Percentiles rank a stretch among this genome's conserved stretches.
Evolutionary conservation across 1,140 invertebrate genomes (phyloP).

Genomic region (Geopemphigus sp.): DNA sequence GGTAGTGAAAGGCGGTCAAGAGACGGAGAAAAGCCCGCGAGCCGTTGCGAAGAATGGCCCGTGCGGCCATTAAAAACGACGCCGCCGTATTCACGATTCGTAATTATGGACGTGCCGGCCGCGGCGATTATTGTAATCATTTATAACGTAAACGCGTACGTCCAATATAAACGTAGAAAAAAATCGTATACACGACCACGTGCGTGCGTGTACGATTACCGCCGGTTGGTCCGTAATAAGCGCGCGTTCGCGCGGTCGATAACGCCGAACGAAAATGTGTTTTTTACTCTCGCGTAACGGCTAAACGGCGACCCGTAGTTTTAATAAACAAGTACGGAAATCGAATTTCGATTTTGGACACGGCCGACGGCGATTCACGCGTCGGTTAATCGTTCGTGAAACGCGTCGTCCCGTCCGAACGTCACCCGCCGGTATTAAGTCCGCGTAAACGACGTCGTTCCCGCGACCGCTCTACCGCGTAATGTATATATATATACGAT

Average conservation of each 20-base stretch:
- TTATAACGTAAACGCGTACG: not conserved
- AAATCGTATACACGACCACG: not conserved
- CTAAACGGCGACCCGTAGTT: too few relatives aligned
- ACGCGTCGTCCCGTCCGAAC: not conserved
- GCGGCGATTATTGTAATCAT: not conserved
- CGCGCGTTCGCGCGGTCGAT: too few relatives aligned
- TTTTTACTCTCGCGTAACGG: too few relatives aligned
- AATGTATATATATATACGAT: not conserved
- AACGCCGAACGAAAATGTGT: too few relatives aligned
- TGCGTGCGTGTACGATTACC: too few relatives aligned
- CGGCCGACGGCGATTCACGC: too few relatives aligned
- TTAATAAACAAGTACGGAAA: too few relatives aligned
- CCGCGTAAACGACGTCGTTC: not conserved
- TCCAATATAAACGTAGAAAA: not conserved
- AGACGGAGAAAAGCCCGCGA: not conserved
- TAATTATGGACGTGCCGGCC: not conserved
- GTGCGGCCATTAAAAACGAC: not conserved
- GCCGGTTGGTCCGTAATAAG: too few relatives aligned
- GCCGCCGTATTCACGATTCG: not conserved
- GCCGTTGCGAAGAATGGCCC: not conserved
- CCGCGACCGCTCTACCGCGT: not conserved
- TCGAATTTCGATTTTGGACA: too few relatives aligned
- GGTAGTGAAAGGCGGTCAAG: not conserved
- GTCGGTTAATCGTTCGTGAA: too few relatives aligned
- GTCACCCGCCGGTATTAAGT: not conserved